Conservation (phyloP, 2,113 vertebrate species). For the Zosterops lateralis region DNA sequence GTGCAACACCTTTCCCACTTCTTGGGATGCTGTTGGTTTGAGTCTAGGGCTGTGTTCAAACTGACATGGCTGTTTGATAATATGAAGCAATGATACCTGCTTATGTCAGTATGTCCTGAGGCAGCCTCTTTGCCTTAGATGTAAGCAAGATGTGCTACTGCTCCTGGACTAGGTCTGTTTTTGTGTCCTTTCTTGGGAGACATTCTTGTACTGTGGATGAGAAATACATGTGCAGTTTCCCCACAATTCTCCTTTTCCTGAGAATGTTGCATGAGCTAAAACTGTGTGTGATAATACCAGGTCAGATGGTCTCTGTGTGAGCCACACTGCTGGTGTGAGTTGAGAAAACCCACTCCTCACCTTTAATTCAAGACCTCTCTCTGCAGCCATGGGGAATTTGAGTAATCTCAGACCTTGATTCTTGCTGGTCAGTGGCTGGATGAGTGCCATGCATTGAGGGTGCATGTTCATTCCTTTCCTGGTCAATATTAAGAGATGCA, state of each 20-base stretch:
- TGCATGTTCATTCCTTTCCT: background rate
- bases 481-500: background rate
- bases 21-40: background rate
- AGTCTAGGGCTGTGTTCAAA: background rate
- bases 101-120: background rate
- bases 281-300: background rate
- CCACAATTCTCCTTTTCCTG: background rate
- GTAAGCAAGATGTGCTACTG: background rate
- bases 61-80: background rate
- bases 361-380: background rate
- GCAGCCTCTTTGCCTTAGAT: background rate
- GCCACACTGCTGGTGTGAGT: accelerated
- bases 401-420: background rate
- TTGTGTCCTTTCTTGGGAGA: background rate
- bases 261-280: background rate
- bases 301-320: no score
- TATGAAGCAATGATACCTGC: background rate
- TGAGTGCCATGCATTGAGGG: background rate
- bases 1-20: background rate
- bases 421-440: background rate
- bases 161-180: background rate
- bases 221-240: background rate
- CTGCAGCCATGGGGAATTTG: background rate
- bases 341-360: background rate
- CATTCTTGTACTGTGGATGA: background rate